A percentile compares a stretch with the other conserved stretches of the same genome.
Conservation (phyloP, 1,140 invertebrate species). For the Riptortus pedestris region DNA sequence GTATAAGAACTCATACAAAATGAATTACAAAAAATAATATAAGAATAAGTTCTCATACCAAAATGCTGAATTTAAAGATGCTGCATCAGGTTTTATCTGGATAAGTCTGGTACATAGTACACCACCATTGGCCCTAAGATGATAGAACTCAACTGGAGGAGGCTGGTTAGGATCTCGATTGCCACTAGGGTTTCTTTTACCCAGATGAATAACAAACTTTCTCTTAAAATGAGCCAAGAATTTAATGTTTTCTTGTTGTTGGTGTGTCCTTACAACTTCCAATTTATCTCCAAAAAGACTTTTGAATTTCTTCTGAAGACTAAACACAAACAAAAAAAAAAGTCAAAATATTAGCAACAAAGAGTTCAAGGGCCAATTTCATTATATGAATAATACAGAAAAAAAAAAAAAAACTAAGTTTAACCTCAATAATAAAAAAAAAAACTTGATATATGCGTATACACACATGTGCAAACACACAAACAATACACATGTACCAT, state of each 20-base stretch:
- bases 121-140: constrained; percentile 90
- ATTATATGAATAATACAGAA: no score
- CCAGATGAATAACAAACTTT: constrained; percentile 87
- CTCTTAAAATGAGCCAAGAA: constrained; percentile 96
- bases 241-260: constrained; percentile 97
- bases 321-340: constrained; percentile 37
- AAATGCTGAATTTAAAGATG: constrained; percentile 70
- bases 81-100: constrained; percentile 73
- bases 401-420: no score
- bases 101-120: constrained; percentile 86
- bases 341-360: no score
- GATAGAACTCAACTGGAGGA: constrained; percentile 79
- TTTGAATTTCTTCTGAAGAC: constrained; percentile 95
- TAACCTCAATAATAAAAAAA: no score
- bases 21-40: no score
- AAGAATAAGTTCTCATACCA: no score
- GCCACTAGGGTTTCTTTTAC: constrained; percentile 66
- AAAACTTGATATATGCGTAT: no score
- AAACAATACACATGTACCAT: no score
- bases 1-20: no score
- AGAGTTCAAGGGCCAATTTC: no score
- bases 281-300: constrained; percentile 86
- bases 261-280: constrained; percentile 93
- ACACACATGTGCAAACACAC: no score
- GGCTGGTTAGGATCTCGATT: constrained; percentile 41